Conservation (phyloP, 1,140 invertebrate genomes). For the Psilanteris sp. region DNA sequence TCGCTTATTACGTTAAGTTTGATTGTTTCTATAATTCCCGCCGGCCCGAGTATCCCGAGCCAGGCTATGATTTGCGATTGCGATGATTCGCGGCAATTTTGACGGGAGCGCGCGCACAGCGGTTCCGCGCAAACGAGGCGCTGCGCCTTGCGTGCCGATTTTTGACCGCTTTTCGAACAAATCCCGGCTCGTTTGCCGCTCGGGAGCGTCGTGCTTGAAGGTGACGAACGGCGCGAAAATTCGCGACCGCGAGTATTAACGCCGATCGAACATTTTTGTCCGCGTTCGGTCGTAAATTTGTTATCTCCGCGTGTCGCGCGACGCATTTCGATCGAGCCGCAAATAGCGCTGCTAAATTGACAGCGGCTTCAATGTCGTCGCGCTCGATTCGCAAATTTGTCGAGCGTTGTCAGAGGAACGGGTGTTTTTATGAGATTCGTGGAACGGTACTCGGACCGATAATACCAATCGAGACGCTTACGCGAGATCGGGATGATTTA, state of each 20-base stretch:
- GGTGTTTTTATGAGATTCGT: conserved; percentile 13
- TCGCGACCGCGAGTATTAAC: conserved; percentile 40
- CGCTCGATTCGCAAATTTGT: conserved; percentile 18
- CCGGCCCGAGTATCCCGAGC: too few species aligned
- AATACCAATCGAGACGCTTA: too few species aligned
- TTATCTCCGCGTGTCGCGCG: conserved; percentile 67
- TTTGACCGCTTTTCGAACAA: too few species aligned
- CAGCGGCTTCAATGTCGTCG: conserved; percentile 45
- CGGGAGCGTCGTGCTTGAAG: conserved; percentile 22
- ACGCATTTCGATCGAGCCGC: conserved; percentile 73
- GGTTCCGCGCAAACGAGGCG: too few species aligned
- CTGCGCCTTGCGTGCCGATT: too few species aligned
- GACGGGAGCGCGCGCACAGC: too few species aligned
- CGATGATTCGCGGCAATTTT: too few species aligned
- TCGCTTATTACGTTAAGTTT: conserved; percentile 21
- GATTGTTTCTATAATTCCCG: conserved; percentile 35
- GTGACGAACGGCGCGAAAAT: conserved; percentile 22
- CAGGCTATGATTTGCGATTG: too few species aligned
- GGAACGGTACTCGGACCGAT: too few species aligned
- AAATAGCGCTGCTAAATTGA: conserved; percentile 65
- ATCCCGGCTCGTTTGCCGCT: conserved; percentile 15
- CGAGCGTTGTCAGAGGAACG: conserved; percentile 19
- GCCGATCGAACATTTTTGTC: conserved; percentile 72
- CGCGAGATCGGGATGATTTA: too few species aligned
- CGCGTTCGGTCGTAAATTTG: conserved; percentile 70